These are phyloP conservation scores for Dynastes maya DNA, from an alignment of 2,888 invertebrate genomes.

Conservation along the genomic window DNA sequence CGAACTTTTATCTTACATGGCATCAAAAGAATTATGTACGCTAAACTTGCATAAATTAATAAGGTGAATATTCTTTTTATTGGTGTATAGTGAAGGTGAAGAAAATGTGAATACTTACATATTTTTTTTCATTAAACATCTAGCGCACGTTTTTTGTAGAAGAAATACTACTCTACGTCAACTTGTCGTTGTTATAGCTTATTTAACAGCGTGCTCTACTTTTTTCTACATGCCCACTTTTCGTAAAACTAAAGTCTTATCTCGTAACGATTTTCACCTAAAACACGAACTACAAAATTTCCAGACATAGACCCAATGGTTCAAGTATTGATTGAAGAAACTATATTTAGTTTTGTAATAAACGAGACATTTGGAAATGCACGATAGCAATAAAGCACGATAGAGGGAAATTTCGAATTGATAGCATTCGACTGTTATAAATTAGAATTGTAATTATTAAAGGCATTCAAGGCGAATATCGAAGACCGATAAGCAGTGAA, in stretches of 20 bases:
- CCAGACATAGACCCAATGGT: conserved; percentile 13
- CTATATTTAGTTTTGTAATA: conserved; percentile 44
- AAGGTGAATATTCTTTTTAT: too few relatives aligned
- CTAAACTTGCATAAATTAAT: too few relatives aligned
- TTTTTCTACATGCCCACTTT: not conserved
- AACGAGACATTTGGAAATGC: conserved; percentile 41
- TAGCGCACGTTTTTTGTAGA: too few relatives aligned
- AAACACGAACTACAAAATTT: conserved; percentile 23
- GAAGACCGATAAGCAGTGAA: not conserved
- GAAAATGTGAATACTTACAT: too few relatives aligned
- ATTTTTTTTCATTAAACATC: too few relatives aligned
- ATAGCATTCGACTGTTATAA: conserved; percentile 11
- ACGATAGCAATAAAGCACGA: conserved; percentile 36
- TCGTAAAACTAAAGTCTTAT: conserved; percentile 13
- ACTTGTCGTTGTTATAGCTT: too few relatives aligned
- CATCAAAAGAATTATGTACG: too few relatives aligned
- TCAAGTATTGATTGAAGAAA: conserved; percentile 38
- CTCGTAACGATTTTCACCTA: conserved; percentile 25
- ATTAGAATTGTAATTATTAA: conserved; percentile 27
- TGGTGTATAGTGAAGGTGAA: too few relatives aligned
- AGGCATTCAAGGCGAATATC: not conserved
- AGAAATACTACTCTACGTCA: too few relatives aligned
- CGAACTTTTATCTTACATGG: too few relatives aligned
- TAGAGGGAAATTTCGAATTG: conserved; percentile 27
- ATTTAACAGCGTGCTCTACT: too few relatives aligned